These are phyloP conservation scores for Chiroxiphia lanceolata DNA, from an alignment of 2,797 vertebrate genomes.

Conservation along the genomic window DNA sequence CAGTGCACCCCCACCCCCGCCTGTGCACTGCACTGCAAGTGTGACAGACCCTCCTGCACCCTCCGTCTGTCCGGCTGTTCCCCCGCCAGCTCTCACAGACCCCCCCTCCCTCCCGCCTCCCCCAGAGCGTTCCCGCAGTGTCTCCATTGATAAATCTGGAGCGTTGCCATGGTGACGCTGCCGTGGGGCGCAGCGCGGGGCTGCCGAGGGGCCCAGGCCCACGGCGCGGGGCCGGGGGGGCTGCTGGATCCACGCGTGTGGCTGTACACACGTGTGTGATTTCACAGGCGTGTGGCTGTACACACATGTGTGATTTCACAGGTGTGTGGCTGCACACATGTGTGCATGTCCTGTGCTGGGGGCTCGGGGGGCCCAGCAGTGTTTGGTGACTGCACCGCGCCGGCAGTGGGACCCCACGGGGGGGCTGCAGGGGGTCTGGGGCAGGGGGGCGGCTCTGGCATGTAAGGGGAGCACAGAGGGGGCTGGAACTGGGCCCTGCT, in stretches of 20 bases:
- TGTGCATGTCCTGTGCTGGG: background rate
- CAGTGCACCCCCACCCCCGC: rapidly evolving
- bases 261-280: background rate
- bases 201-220: background rate
- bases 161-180: constrained; percentile 17
- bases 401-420: background rate
- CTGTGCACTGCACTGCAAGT: background rate
- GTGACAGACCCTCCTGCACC: background rate
- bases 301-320: background rate
- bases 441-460: background rate
- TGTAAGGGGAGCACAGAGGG: rapidly evolving
- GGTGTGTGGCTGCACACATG: too few relatives aligned
- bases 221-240: rapidly evolving
- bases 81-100: background rate
- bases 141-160: constrained; percentile 49
- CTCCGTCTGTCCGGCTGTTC: background rate
- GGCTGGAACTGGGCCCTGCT: background rate
- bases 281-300: background rate
- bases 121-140: background rate
- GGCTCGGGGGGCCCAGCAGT: background rate
- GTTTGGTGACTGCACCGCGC: background rate
- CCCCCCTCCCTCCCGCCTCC: background rate
- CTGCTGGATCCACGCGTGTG: rapidly evolving
- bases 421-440: background rate
- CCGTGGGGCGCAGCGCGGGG: background rate